A percentile compares a stretch with the other conserved stretches of the same genome.
Conservation (phyloP, 2,888 invertebrate genomes). For the Leptopilina drosophilae region DNA sequence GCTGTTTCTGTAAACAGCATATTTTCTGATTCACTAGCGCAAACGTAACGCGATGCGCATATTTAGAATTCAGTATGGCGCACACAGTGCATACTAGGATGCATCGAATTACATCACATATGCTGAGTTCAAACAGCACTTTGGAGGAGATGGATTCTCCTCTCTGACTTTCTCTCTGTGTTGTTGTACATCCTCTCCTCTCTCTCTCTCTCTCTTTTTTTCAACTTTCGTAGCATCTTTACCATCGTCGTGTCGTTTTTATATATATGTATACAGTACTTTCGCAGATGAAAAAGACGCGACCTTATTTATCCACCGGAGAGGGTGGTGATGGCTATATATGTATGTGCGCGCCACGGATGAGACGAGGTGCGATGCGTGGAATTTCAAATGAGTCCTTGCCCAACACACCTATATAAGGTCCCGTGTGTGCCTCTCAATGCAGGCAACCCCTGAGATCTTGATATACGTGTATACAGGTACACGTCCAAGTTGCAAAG, state of each 20-base stretch:
- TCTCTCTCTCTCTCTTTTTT: neutral
- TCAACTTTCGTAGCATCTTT: neutral
- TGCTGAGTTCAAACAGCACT: slow-evolving; percentile 37
- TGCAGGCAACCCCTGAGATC: neutral
- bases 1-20: slow-evolving; percentile 65
- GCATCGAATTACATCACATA: slow-evolving; percentile 52
- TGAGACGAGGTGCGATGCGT: slow-evolving; percentile 20
- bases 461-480: neutral
- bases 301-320: slow-evolving; percentile 26
- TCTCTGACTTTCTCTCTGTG: neutral
- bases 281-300: slow-evolving; percentile 35
- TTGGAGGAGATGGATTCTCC: slow-evolving; percentile 26
- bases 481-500: neutral
- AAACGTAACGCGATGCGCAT: slow-evolving; percentile 65
- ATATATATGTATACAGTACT: slow-evolving; percentile 26
- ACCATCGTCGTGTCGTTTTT: neutral
- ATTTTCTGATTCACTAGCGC: slow-evolving; percentile 69
- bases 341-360: neutral
- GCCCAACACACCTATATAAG: slow-evolving; percentile 14
- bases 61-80: slow-evolving; percentile 65
- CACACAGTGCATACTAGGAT: slow-evolving; percentile 45
- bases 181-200: neutral
- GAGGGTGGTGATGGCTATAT: slow-evolving; percentile 5
- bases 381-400: slow-evolving; percentile 15
- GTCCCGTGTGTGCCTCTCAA: neutral